Percentiles rank a stretch among this genome's conserved stretches.
Conservation (phyloP, 2,888 invertebrate species). For the Meteorus cinctellus region DNA sequence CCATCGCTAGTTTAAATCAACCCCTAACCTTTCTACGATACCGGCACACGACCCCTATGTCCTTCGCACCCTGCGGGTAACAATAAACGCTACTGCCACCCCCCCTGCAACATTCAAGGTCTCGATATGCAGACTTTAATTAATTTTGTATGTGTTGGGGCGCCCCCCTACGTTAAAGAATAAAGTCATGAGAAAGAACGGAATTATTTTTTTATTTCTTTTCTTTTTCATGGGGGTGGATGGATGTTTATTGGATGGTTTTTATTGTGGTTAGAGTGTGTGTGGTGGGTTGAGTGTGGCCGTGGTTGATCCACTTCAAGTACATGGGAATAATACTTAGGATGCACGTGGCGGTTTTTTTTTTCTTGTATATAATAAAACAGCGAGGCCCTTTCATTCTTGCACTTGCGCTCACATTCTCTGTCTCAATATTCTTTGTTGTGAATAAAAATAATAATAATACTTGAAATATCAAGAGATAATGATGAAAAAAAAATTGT, state of each 20-base stretch:
- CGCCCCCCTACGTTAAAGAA: conserved; percentile 58
- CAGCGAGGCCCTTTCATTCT: neutral
- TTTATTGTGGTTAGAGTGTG: neutral
- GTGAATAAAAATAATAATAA: neutral
- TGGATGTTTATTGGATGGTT: neutral
- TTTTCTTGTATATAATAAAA: neutral
- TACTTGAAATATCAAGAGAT: neutral
- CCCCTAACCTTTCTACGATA: conserved; percentile 29
- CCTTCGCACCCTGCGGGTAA: conserved; percentile 38
- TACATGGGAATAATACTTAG: conserved; percentile 61
- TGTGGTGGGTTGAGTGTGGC: conserved; percentile 2
- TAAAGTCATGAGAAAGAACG: conserved; percentile 53
- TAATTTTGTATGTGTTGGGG: conserved; percentile 66
- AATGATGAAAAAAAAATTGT: neutral
- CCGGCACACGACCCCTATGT: conserved; percentile 29
- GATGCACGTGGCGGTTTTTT: conserved; percentile 62
- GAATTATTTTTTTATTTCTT: conserved; percentile 24
- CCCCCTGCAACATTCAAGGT: conserved; percentile 13
- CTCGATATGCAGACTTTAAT: conserved; percentile 66
- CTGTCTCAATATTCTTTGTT: too few species aligned
- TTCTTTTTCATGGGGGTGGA: neutral
- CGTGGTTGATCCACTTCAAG: conserved; percentile 60
- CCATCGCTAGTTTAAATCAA: conserved; percentile 25
- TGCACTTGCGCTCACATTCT: too few species aligned
- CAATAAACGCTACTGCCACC: conserved; percentile 15